Conservation (phyloP, 2,113 vertebrate genomes). For the Zosterops lateralis region DNA sequence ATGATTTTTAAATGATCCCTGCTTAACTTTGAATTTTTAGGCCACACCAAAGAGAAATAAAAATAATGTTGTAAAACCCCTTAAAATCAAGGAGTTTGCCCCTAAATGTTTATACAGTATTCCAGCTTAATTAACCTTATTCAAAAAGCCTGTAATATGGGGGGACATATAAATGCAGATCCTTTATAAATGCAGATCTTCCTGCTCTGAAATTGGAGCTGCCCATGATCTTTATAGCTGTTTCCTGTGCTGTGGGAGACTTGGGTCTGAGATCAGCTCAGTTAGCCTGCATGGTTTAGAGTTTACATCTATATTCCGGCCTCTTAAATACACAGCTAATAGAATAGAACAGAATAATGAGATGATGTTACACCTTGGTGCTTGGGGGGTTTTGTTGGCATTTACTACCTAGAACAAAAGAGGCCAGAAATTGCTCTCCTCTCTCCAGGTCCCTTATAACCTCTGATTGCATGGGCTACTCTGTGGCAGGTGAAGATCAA, state of each 20-base stretch:
- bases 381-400: not conserved
- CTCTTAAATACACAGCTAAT: constrained; percentile 16
- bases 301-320: not conserved
- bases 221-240: constrained; percentile 41
- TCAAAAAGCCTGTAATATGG: constrained; percentile 39
- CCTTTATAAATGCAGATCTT: constrained; percentile 53
- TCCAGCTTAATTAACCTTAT: constrained; percentile 22
- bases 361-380: not conserved
- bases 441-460: not conserved
- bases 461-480: not conserved
- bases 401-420: not conserved
- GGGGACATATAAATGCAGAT: not conserved
- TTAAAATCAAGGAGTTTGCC: constrained; percentile 14
- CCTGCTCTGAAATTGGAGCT: constrained; percentile 27
- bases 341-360: constrained; percentile 5
- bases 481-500: not conserved
- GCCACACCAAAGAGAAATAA: not conserved
- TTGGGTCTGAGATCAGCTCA: constrained; percentile 24
- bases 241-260: constrained; percentile 15
- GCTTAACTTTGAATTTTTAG: not conserved
- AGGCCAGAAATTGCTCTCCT: not conserved
- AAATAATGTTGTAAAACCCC: constrained; percentile 41
- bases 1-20: not conserved
- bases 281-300: constrained; percentile 40
- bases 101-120: constrained; percentile 46